Evolutionary conservation across 2,888 invertebrate genomes (phyloP).

Genomic region (Apamea epomidion): DNA sequence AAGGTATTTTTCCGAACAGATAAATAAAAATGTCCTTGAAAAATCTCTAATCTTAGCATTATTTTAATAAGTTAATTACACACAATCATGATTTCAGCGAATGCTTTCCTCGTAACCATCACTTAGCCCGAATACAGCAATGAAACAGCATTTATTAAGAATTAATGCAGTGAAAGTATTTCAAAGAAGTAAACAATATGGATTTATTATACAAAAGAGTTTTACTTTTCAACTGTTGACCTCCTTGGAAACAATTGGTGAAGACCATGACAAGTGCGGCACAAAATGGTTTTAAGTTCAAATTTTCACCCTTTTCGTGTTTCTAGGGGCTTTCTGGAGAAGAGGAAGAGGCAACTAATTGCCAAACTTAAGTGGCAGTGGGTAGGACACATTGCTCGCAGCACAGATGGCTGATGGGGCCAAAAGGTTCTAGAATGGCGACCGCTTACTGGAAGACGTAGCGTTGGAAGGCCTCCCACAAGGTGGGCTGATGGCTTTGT

Average conservation of each 20-base stretch:
- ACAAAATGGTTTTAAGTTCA: background rate
- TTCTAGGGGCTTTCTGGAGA: too few species aligned
- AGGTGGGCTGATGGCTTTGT: too few species aligned
- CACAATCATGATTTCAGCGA: constrained; percentile 13
- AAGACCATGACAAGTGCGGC: too few species aligned
- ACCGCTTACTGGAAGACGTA: too few species aligned
- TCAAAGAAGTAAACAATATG: constrained; percentile 50
- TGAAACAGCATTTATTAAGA: constrained; percentile 45
- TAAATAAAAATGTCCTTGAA: background rate
- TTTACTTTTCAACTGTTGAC: constrained; percentile 27
- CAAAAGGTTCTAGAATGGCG: too few species aligned
- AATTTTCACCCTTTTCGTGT: background rate
- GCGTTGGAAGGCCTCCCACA: too few species aligned
- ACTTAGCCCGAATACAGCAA: constrained; percentile 45
- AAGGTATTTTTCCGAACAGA: background rate
- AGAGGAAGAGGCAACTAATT: too few species aligned
- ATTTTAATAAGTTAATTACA: constrained; percentile 38
- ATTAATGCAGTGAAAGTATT: constrained; percentile 60
- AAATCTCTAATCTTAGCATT: background rate
- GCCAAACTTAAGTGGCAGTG: too few species aligned
- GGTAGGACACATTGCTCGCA: too few species aligned
- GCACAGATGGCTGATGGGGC: too few species aligned
- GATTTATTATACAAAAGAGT: constrained; percentile 53
- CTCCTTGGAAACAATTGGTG: constrained; percentile 5
- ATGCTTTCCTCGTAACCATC: constrained; percentile 8